Percentiles rank a stretch among this genome's conserved stretches.
These are phyloP conservation scores for Sakesphorus luctuosus DNA, from an alignment of 2,113 vertebrate species.

Conservation along the genomic window DNA sequence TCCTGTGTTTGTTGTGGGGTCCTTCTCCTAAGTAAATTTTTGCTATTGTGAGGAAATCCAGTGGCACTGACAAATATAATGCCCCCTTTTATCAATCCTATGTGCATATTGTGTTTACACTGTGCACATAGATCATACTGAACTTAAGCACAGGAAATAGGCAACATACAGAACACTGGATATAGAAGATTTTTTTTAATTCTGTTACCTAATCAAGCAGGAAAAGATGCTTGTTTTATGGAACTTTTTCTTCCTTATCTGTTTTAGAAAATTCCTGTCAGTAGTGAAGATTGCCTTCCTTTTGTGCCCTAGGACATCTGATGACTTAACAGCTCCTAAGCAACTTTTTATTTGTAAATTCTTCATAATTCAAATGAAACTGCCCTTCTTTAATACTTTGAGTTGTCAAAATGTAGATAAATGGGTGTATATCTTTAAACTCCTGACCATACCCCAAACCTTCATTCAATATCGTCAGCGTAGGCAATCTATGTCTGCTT, in stretches of 20 bases:
- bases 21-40: neutral
- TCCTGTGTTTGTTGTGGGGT: neutral
- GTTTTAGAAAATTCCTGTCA: neutral
- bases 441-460: neutral
- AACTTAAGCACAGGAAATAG: neutral
- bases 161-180: neutral
- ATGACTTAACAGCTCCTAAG: neutral
- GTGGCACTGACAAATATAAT: neutral
- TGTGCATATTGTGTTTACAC: neutral
- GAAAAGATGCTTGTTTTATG: neutral
- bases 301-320: neutral
- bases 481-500: neutral
- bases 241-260: neutral
- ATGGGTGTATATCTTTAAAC: neutral
- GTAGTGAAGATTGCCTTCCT: neutral
- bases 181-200: neutral
- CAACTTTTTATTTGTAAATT: neutral
- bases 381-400: neutral
- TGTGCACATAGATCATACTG: neutral
- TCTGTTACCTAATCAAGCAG: neutral
- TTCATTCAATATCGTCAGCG: neutral
- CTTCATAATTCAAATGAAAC: neutral
- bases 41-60: neutral
- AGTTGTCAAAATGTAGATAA: neutral
- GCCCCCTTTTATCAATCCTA: neutral